Conservation (phyloP, 2,797 vertebrate species). For the Benthosema pterotum region DNA sequence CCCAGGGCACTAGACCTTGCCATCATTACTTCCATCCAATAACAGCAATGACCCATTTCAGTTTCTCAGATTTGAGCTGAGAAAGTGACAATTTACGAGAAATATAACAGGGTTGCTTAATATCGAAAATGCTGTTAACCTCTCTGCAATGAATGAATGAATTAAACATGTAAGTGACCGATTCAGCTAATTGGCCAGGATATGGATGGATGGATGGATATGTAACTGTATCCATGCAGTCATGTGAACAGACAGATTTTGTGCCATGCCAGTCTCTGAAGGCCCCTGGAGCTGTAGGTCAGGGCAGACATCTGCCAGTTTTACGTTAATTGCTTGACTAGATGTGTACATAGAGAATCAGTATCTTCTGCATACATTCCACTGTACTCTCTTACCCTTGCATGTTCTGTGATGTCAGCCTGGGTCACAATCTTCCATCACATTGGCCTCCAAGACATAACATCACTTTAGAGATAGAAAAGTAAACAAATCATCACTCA, state of each 20-base stretch:
- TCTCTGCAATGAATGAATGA: background rate
- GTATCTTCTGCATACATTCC: background rate
- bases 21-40: slow-evolving; percentile 37
- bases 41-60: slow-evolving; percentile 59
- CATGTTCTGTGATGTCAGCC: background rate
- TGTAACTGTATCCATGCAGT: slow-evolving; percentile 1
- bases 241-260: background rate
- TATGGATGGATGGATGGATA: no score
- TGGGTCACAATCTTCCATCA: background rate
- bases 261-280: slow-evolving; percentile 12
- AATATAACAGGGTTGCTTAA: slow-evolving; percentile 20
- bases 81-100: slow-evolving; percentile 39
- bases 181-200: slow-evolving; percentile 20
- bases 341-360: slow-evolving; percentile 18
- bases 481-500: no score
- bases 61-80: slow-evolving; percentile 40
- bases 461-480: background rate
- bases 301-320: slow-evolving; percentile 36
- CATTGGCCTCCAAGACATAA: background rate
- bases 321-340: slow-evolving; percentile 36
- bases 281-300: slow-evolving; percentile 68
- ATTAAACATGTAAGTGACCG: background rate
- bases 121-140: background rate
- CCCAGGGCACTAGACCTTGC: slow-evolving; percentile 26
- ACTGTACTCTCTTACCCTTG: slow-evolving; percentile 23